phyloP scores from a whole-genome alignment of 2,888 invertebrate species.

The Bibio marci region DNA sequence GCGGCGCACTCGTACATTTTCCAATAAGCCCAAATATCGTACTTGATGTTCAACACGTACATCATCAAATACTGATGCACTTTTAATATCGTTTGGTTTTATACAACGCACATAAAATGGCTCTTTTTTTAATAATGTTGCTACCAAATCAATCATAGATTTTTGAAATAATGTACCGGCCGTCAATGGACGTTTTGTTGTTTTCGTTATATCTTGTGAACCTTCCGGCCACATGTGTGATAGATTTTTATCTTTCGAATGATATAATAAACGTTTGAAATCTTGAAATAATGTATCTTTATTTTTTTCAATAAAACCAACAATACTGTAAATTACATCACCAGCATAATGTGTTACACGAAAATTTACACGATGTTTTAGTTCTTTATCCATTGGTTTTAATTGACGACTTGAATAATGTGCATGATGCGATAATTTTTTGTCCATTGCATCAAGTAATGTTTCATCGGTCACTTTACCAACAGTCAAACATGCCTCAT shows the following conservation, averaged over 20 bases:
- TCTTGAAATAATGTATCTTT: slow-evolving; percentile 94
- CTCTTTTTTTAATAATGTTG: slow-evolving; percentile 78
- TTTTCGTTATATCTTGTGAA: slow-evolving; percentile 71
- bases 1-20: slow-evolving; percentile 87
- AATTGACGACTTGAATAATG: slow-evolving; percentile 82
- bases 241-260: slow-evolving; percentile 61
- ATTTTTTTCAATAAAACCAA: slow-evolving; percentile 93
- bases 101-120: slow-evolving; percentile 95
- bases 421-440: slow-evolving; percentile 64
- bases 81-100: slow-evolving; percentile 91
- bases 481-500: slow-evolving; percentile 92
- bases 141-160: slow-evolving; percentile 81
- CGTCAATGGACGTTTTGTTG: slow-evolving; percentile 86
- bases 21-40: slow-evolving; percentile 75
- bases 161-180: slow-evolving; percentile 89
- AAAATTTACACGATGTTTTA: slow-evolving; percentile 64
- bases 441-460: slow-evolving; percentile 84
- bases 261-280: slow-evolving; percentile 80
- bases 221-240: slow-evolving; percentile 95
- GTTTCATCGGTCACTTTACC: slow-evolving; percentile 77
- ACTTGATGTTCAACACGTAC: slow-evolving; percentile 40
- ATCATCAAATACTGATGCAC: slow-evolving; percentile 69
- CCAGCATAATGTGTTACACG: slow-evolving; percentile 90
- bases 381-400: slow-evolving; percentile 62
- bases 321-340: slow-evolving; percentile 79